phyloP scores from a whole-genome alignment of 2,888 invertebrate genomes.

The Pecten maximus region DNA sequence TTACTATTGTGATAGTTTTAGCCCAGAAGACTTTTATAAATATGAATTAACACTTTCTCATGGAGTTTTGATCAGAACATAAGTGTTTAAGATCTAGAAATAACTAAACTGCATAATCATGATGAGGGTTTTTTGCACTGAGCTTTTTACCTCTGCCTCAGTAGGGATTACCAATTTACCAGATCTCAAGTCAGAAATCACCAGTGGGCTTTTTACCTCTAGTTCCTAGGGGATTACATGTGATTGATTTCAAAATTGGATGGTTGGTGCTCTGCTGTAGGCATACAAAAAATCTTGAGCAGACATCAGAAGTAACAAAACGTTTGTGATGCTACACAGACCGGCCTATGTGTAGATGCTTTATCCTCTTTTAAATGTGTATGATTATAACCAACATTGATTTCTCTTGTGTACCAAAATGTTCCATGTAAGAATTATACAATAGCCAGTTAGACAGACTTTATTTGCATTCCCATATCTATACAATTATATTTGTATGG shows the following conservation, averaged over 20 bases:
- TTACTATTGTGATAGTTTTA: not conserved
- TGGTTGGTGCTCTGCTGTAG: conserved; percentile 7
- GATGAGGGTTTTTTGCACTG: too few relatives aligned
- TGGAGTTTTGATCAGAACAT: not conserved
- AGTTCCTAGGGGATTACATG: not conserved
- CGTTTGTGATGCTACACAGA: conserved; percentile 9
- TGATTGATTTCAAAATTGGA: conserved; percentile 12
- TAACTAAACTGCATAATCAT: too few relatives aligned
- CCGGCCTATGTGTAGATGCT: not conserved
- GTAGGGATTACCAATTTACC: too few relatives aligned
- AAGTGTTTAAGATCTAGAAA: not conserved
- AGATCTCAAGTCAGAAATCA: not conserved
- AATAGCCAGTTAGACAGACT: not conserved
- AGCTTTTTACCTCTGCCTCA: too few relatives aligned
- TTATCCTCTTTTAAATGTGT: conserved; percentile 1
- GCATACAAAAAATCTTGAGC: not conserved
- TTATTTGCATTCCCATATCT: not conserved
- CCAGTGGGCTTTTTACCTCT: not conserved
- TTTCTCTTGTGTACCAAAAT: conserved; percentile 4
- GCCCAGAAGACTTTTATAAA: not conserved
- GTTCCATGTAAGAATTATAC: not conserved
- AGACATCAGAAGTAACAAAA: conserved; percentile 26
- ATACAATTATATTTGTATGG: not conserved
- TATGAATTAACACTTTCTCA: not conserved
- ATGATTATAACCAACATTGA: conserved; percentile 28